Percentiles rank a stretch among this genome's conserved stretches.
phyloP scores from a whole-genome alignment of 1,140 invertebrate genomes.

The Diprion similis region DNA sequence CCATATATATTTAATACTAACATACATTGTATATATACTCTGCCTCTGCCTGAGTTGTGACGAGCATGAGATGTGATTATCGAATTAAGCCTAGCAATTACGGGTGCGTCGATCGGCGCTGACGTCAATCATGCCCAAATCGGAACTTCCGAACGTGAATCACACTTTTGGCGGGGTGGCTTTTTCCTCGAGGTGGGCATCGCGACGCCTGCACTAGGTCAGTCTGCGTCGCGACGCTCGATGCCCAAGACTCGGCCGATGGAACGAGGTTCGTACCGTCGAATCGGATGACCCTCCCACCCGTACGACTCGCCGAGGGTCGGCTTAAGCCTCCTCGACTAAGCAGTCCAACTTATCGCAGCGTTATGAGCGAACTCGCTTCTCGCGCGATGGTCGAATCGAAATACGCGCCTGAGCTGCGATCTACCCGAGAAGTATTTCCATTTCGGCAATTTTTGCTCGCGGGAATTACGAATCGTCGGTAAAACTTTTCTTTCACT shows the following conservation, averaged over 20 bases:
- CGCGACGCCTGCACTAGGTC: not conserved
- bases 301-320: not conserved
- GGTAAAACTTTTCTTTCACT: not conserved
- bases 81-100: not conserved
- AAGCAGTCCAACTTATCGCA: not conserved
- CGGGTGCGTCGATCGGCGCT: not conserved
- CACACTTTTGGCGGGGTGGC: not conserved
- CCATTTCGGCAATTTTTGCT: no score
- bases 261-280: not conserved
- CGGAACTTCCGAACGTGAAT: not conserved
- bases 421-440: not conserved
- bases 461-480: no score
- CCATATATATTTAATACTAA: no score
- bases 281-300: constrained; percentile 6
- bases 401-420: not conserved
- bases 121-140: not conserved
- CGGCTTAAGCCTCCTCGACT: not conserved
- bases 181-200: not conserved
- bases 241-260: not conserved
- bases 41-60: not conserved
- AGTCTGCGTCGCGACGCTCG: not conserved
- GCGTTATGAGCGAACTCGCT: not conserved
- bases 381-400: not conserved
- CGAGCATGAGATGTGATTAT: not conserved
- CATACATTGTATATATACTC: no score